Conservation (phyloP, 2,797 vertebrate genomes). For the Acipenser ruthenus region DNA sequence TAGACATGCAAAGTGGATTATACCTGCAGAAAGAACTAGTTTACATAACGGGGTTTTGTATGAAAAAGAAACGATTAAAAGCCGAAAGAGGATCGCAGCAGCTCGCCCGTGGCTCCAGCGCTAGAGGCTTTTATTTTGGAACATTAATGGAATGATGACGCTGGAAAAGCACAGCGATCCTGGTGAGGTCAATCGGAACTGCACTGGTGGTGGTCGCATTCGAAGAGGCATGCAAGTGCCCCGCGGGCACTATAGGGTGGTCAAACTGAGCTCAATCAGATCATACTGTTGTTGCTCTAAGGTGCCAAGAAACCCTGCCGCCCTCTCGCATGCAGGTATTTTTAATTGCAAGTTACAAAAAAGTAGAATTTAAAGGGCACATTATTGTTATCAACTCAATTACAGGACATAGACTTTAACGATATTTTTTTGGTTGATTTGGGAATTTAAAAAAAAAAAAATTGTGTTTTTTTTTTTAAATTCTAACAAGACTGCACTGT, state of each 20-base stretch:
- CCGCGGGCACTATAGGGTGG: conserved; percentile 37
- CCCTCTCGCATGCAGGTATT: conserved; percentile 33
- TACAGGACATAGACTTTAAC: neutral
- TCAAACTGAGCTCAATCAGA: conserved; percentile 37
- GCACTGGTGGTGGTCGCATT: conserved; percentile 55
- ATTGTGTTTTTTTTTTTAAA: too few relatives aligned
- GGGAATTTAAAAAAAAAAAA: neutral
- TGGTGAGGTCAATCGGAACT: conserved; percentile 65
- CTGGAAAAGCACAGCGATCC: conserved; percentile 57
- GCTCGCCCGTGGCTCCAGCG: conserved; percentile 18
- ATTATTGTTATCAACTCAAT: conserved; percentile 21
- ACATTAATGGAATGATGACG: conserved; percentile 78
- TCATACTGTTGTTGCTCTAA: conserved; percentile 28
- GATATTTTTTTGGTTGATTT: neutral
- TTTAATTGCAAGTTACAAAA: conserved; percentile 30
- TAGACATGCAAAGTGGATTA: conserved; percentile 49
- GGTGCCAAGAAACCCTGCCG: conserved; percentile 34
- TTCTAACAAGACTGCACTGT: conserved; percentile 46
- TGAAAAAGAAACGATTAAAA: conserved; percentile 57
- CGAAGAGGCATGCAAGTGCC: conserved; percentile 59
- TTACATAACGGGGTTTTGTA: conserved; percentile 41
- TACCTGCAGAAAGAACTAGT: conserved; percentile 40
- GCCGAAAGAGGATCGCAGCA: conserved; percentile 28
- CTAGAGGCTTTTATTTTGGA: conserved; percentile 39
- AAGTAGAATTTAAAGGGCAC: conserved; percentile 20